Base-by-base conservation (phyloP, 1,140 invertebrate species). In the Chrysomallon squamiferum region DNA sequence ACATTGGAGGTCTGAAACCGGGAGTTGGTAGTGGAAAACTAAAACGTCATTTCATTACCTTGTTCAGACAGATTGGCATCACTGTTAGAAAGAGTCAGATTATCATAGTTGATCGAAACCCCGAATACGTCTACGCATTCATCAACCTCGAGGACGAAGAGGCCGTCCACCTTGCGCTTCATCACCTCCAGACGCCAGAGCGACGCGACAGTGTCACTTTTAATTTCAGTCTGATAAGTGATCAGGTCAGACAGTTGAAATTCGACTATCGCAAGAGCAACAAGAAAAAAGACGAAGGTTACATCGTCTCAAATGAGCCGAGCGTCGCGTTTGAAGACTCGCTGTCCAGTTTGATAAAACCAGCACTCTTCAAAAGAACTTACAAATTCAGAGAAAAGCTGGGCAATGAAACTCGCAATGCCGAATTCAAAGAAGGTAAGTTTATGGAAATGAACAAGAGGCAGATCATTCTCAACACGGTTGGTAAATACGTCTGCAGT, bases 341-440 rank as follows among this genome's bases (percentile, higher is more conserved):
- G n/a, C 25, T 22, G n/a, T 22, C n/a, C 25, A 20, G 45, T n/a
- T 22, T 47, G 45, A 47, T 47, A 47, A 47, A 13, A 22, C 25
- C 9, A 47, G 25, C n/a, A 47, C n/a, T 2, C 45, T 47, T 47
- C 45, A n/a, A n/a, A n/a, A 25, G 25, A 27, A 20, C 25, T 9
- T 54, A 54, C 29, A 18, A 54, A 15, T 27, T 13, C 50, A 4
- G 50, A 30, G 50, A 54, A 27, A 54, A 4, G 22, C 29, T 54
- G 15, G 50, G 50, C 5, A 54, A 54, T 54, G 50, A 54, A 30
- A 54, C 50, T 20, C 50, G 50, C 22, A 54, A 25, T 13, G 50
- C 50, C 7, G 50, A 54, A 18, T 54, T 54, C 25, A 54, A 54
- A 54, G 22, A 54, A 22, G 50, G 50, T 18, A 22, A 22, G 50